Conservation (phyloP, 2,888 invertebrate genomes). For the Chironomus tentans region DNA sequence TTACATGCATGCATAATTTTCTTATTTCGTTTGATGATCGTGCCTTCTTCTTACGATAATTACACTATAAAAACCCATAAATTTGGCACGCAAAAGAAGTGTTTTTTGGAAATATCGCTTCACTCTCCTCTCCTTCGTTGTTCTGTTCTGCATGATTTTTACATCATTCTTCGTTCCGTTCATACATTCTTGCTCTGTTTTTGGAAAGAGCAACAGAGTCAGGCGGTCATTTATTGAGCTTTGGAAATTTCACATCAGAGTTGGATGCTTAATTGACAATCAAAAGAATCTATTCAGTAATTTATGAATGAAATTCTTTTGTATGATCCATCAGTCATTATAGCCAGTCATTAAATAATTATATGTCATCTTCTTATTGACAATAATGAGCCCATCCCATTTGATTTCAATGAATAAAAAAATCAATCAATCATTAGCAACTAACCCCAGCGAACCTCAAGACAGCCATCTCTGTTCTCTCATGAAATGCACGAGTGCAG, state of each 20-base stretch:
- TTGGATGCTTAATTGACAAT: too few relatives aligned
- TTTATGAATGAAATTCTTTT: too few relatives aligned
- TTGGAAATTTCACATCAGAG: too few relatives aligned
- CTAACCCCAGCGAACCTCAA: neutral
- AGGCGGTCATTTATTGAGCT: too few relatives aligned
- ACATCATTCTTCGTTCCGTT: neutral
- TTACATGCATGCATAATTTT: constrained; percentile 23
- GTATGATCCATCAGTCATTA: too few relatives aligned
- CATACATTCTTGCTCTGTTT: neutral
- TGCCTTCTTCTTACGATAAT: constrained; percentile 17
- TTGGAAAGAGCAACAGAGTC: too few relatives aligned
- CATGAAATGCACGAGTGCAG: neutral
- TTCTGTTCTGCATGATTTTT: neutral
- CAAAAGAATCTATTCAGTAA: too few relatives aligned
- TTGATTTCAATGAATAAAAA: too few relatives aligned
- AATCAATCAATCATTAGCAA: too few relatives aligned
- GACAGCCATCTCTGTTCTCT: neutral
- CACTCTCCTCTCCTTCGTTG: neutral
- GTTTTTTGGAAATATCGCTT: neutral
- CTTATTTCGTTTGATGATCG: constrained; percentile 13
- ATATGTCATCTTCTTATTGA: too few relatives aligned
- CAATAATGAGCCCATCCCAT: too few relatives aligned
- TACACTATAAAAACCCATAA: constrained; percentile 22
- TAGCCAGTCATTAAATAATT: too few relatives aligned
- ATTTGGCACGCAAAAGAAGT: constrained; percentile 20